phyloP scores from a whole-genome alignment of 2,888 invertebrate genomes.

The Cristatella mucedo region DNA sequence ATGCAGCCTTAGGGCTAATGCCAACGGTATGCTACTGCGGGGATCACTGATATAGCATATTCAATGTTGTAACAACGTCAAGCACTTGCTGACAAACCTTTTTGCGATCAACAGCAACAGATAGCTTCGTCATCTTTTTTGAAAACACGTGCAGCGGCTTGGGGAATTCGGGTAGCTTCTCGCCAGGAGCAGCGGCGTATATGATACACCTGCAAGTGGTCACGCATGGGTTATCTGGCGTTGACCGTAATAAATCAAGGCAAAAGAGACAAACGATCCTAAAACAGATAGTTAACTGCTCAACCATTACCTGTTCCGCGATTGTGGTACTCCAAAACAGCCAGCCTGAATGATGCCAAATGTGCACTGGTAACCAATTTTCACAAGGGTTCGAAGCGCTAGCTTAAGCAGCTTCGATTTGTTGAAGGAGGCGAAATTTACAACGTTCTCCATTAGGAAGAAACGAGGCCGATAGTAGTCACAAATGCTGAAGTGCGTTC shows the following conservation, averaged over 20 bases:
- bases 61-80: too few relatives aligned
- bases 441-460: slow-evolving; percentile 67
- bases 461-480: slow-evolving; percentile 68
- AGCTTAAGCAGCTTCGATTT: slow-evolving; percentile 63
- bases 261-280: slow-evolving; percentile 1
- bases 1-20: too few relatives aligned
- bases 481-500: slow-evolving; percentile 64
- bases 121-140: slow-evolving; percentile 45
- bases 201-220: slow-evolving; percentile 48
- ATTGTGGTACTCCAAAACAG: slow-evolving; percentile 68
- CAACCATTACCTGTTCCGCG: slow-evolving; percentile 47
- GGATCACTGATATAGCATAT: too few relatives aligned
- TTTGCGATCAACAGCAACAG: slow-evolving; percentile 47
- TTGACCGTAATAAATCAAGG: background rate
- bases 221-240: background rate
- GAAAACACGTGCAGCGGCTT: slow-evolving; percentile 65
- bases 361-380: slow-evolving; percentile 73
- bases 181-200: slow-evolving; percentile 64
- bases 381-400: slow-evolving; percentile 55
- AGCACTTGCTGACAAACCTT: too few relatives aligned
- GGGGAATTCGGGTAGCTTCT: slow-evolving; percentile 55
- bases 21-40: too few relatives aligned
- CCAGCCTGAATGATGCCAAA: slow-evolving; percentile 74
- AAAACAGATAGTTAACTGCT: background rate
- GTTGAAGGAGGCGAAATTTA: slow-evolving; percentile 70